A percentile compares a stretch with the other conserved stretches of the same genome.
Evolutionary conservation across 2,797 vertebrate species (phyloP).

Genomic region (Lacerta bilineata): DNA sequence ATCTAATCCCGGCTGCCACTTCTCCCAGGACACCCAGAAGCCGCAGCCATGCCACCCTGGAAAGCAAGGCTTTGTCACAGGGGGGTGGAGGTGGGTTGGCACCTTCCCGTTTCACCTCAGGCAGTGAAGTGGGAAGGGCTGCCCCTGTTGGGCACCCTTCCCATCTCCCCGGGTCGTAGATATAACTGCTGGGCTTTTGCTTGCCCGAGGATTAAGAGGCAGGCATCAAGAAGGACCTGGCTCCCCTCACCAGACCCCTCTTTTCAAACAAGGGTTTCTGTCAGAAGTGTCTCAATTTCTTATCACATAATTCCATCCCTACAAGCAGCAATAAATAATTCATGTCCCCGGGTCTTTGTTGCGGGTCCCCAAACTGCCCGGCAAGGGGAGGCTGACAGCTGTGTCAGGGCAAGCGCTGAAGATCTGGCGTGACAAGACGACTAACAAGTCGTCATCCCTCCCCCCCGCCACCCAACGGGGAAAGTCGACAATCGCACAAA

Average conservation of each 20-base stretch:
- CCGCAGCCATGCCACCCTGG: too few relatives aligned
- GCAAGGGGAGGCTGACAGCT: slow-evolving; percentile 83
- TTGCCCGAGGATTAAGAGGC: not conserved
- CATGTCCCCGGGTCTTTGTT: slow-evolving; percentile 82
- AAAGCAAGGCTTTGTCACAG: too few relatives aligned
- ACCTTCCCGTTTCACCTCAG: too few relatives aligned
- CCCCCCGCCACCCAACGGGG: slow-evolving; percentile 57
- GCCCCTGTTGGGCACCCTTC: too few relatives aligned
- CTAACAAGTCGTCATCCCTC: slow-evolving; percentile 86
- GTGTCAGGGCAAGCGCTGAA: slow-evolving; percentile 84
- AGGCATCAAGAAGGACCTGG: not conserved
- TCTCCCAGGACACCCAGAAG: too few relatives aligned
- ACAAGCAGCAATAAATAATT: slow-evolving; percentile 82
- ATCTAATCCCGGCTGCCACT: too few relatives aligned
- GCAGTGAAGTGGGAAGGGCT: too few relatives aligned
- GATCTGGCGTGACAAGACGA: slow-evolving; percentile 87
- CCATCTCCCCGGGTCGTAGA: too few relatives aligned
- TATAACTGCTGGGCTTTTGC: not conserved
- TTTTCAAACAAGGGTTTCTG: slow-evolving; percentile 77
- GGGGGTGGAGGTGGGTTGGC: too few relatives aligned
- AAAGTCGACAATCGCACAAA: slow-evolving; percentile 82
- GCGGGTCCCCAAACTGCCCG: slow-evolving; percentile 82
- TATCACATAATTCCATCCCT: slow-evolving; percentile 84
- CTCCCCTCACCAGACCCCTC: slow-evolving; percentile 73
- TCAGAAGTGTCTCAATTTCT: slow-evolving; percentile 87